Percentiles rank a stretch among this genome's conserved stretches.
Evolutionary conservation across 2,797 vertebrate species (phyloP).

Genomic region (Sebastes cheni): DNA sequence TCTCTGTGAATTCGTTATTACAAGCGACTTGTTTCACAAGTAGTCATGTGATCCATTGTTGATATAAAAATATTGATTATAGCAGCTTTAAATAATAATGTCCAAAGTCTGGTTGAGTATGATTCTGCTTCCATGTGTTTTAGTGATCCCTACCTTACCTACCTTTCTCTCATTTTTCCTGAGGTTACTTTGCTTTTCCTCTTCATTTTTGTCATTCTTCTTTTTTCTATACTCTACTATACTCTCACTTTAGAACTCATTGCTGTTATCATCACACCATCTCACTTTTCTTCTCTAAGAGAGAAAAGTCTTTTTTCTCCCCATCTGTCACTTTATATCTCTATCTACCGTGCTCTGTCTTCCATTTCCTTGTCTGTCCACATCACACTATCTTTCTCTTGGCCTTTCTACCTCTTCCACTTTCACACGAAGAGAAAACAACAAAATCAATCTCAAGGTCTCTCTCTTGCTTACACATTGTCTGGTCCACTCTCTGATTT

Average conservation of each 20-base stretch:
- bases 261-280: conserved; percentile 23
- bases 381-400: conserved; percentile 35
- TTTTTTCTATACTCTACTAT: not conserved
- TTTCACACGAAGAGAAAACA: conserved; percentile 27
- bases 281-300: conserved; percentile 9
- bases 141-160: not conserved
- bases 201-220: conserved; percentile 3
- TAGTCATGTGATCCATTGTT: too few relatives aligned
- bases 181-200: not conserved
- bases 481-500: not conserved
- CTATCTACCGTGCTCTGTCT: conserved; percentile 13
- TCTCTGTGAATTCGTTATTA: too few relatives aligned
- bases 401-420: conserved; percentile 29
- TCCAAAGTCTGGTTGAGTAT: not conserved
- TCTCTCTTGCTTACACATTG: not conserved
- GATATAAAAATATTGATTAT: not conserved
- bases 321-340: conserved; percentile 56
- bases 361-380: conserved; percentile 35
- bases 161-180: not conserved
- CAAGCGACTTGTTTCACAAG: too few relatives aligned
- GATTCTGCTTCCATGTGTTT: not conserved
- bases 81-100: not conserved
- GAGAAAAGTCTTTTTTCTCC: conserved; percentile 16
- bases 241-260: conserved; percentile 25
- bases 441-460: conserved; percentile 32